Conservation (phyloP, 2,113 vertebrate genomes). For the Sinocyclocheilus maitianheensis region DNA sequence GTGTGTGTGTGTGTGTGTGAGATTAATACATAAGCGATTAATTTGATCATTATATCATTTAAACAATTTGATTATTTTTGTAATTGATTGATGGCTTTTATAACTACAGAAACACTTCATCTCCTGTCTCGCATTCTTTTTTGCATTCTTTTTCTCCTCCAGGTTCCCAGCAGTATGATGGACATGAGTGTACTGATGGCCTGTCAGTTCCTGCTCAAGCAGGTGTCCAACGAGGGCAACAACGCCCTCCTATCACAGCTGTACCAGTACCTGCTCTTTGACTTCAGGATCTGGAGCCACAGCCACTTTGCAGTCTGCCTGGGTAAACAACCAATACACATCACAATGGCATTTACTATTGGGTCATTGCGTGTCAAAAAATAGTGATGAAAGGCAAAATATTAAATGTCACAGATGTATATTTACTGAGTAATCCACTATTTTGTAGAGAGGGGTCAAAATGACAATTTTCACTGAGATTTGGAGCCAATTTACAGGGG, state of each 20-base stretch:
- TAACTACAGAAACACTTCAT: neutral
- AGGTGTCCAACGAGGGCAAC: constrained; percentile 82
- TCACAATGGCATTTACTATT: neutral
- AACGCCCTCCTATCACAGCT: constrained; percentile 86
- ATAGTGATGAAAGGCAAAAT: too few relatives aligned
- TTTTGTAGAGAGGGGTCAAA: too few relatives aligned
- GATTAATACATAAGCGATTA: too few relatives aligned
- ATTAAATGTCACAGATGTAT: too few relatives aligned
- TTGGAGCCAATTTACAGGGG: too few relatives aligned
- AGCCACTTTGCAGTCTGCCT: constrained; percentile 92
- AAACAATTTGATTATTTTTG: too few relatives aligned
- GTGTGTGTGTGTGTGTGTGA: too few relatives aligned
- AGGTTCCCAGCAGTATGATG: constrained; percentile 86
- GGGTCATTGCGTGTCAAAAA: too few relatives aligned
- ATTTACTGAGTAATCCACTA: too few relatives aligned
- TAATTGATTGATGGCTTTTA: too few relatives aligned
- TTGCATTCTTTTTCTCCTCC: constrained; percentile 27
- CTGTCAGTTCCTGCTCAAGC: constrained; percentile 89
- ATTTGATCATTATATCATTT: too few relatives aligned
- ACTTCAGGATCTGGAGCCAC: constrained; percentile 91
- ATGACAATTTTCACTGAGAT: too few relatives aligned
- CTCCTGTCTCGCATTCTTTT: neutral
- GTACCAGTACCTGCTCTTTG: constrained; percentile 92
- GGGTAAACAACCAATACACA: constrained; percentile 65
- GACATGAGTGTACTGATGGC: constrained; percentile 93